A percentile compares a stretch with the other conserved stretches of the same genome.
Conservation (phyloP, 2,797 vertebrate species). For the Phoeniculus purpureus region DNA sequence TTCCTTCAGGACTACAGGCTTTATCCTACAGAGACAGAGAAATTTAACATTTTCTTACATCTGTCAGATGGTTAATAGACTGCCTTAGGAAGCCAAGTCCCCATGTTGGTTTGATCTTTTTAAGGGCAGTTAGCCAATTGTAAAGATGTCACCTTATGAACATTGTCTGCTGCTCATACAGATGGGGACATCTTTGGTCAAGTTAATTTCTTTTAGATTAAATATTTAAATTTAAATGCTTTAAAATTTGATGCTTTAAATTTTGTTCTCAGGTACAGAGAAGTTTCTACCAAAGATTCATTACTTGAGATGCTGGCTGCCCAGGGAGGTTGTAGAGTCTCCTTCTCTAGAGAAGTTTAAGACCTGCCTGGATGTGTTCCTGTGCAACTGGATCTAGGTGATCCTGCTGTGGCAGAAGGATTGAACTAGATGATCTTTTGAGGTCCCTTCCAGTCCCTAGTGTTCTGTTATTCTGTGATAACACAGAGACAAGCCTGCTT, state of each 20-base stretch:
- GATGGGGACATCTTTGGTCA: neutral
- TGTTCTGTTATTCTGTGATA: neutral
- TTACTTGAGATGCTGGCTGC: neutral
- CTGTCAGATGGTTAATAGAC: neutral
- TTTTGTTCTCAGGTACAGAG: neutral
- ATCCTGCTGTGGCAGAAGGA: no score
- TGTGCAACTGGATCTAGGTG: no score
- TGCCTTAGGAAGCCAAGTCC: neutral
- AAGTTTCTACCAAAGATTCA: neutral
- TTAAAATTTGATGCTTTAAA: neutral
- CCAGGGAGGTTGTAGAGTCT: no score
- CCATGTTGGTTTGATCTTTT: neutral
- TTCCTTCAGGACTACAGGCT: slow-evolving; percentile 11
- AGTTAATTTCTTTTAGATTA: neutral
- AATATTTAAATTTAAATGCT: no score
- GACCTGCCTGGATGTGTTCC: no score
- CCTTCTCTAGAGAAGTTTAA: no score
- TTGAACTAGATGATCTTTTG: no score
- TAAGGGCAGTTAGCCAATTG: neutral
- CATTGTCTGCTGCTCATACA: neutral
- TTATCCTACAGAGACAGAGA: neutral
- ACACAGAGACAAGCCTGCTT: neutral
- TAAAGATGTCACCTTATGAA: neutral
- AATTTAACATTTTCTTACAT: neutral
- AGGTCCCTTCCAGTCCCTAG: no score